Evolutionary conservation across 2,113 vertebrate species (phyloP).

Genomic region (Merops nubicus): DNA sequence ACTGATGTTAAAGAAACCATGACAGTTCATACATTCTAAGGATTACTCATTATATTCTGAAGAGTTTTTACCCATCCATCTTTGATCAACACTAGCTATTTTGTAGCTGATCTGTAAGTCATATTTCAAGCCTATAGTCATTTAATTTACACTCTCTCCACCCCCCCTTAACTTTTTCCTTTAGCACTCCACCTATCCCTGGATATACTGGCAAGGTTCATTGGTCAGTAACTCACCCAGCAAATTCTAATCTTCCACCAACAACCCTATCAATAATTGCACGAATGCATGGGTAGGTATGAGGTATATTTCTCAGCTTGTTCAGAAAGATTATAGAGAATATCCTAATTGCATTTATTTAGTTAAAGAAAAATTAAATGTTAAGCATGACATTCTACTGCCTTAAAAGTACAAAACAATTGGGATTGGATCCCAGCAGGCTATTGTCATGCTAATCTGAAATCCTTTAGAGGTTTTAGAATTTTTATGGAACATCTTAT

Average conservation of each 20-base stretch:
- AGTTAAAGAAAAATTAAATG: slow-evolving; percentile 55
- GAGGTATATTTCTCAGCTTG: slow-evolving; percentile 36
- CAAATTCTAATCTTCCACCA: slow-evolving; percentile 73
- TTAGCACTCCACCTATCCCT: slow-evolving; percentile 78
- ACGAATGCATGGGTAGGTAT: slow-evolving; percentile 72
- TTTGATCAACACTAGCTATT: background rate
- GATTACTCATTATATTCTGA: background rate
- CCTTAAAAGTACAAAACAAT: background rate
- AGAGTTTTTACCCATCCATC: background rate
- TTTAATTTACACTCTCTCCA: slow-evolving; percentile 23
- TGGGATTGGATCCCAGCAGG: background rate
- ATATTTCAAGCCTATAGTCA: slow-evolving; percentile 4
- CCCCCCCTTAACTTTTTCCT: slow-evolving; percentile 47
- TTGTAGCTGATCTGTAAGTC: background rate
- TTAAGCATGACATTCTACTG: background rate
- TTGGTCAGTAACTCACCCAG: slow-evolving; percentile 70
- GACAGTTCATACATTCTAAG: background rate
- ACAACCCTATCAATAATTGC: slow-evolving; percentile 54
- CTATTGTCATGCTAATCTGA: background rate
- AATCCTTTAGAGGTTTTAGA: background rate
- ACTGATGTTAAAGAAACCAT: background rate
- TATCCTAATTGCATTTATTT: slow-evolving; percentile 33
- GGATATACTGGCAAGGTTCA: slow-evolving; percentile 81
- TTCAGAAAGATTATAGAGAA: slow-evolving; percentile 17
- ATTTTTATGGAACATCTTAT: background rate